Base-by-base conservation (phyloP, 2,113 vertebrate genomes). In the Rhabdornis inornatus region DNA sequence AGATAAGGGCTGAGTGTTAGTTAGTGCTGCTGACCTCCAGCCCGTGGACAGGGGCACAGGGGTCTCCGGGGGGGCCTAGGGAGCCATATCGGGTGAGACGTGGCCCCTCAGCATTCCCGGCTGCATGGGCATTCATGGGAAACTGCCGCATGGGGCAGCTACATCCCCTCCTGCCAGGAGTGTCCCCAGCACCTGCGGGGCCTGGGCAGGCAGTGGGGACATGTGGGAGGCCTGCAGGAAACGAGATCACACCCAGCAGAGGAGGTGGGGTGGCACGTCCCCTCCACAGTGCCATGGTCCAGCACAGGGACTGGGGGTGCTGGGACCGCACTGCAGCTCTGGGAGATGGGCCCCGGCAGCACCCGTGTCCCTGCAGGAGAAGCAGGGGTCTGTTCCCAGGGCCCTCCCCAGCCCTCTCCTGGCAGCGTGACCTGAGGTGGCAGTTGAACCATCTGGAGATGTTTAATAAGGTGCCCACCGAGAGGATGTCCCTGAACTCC, bases 1-100 rank as follows among this genome's bases (percentile, higher is more conserved):
- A 92, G 70, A 94, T 74, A 94, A 95, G 64, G 79, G 68, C 44
- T 37, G 63, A 90, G 64, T 6, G 12, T 94, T 82, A 92, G 69
- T 95, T 37, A 82, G 55, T 37, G 45, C n/a, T 24, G 90, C 79
- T 27, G 33, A 59, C 42, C 76, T 57, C 40, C 63, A 28, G 57
- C 39, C 11, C 0, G 0, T 3, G 78, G 47, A 5, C 22, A 7
- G n/a, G 2, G 40, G 59, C 56, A 35, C 6, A 4, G 47, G 63
- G 47, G 8, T 49, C 40, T 49, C 40, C 18, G 1, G 1, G 14
- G 52, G 79, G 39, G 40, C 40, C 27, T 3, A 4, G 33, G 30
- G 31, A 59, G 57, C n/a, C 47, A 30, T 65, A 55, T 25, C 25
- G 40, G 0, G 11, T 9, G 35, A 76, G 63, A 68, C 0, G 1